Conservation (phyloP, 2,888 invertebrate species). For the Acheta domesticus region DNA sequence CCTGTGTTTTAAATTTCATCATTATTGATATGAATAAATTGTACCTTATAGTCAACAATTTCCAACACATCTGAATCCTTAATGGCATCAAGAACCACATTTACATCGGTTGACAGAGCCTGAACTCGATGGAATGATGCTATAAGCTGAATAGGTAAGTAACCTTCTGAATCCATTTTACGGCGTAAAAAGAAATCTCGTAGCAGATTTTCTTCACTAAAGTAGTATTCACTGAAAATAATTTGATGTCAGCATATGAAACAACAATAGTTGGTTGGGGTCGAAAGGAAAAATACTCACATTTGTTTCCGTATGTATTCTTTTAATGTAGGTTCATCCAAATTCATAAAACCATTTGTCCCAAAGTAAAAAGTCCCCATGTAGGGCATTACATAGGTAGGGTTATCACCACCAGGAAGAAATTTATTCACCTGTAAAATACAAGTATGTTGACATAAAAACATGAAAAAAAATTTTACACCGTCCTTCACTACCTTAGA, state of each 20-base stretch:
- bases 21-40: conserved; percentile 19
- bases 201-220: conserved; percentile 91
- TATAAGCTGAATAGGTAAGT: conserved; percentile 86
- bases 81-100: conserved; percentile 80
- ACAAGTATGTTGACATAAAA: not conserved
- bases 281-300: conserved; percentile 57
- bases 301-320: conserved; percentile 87
- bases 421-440: conserved; percentile 37
- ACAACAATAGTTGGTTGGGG: not conserved
- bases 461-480: no score
- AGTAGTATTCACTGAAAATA: conserved; percentile 91
- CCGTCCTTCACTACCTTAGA: no score
- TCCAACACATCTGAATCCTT: conserved; percentile 82
- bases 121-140: conserved; percentile 94
- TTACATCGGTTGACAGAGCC: conserved; percentile 78
- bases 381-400: conserved; percentile 52
- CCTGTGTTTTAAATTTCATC: not conserved
- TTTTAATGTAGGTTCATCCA: conserved; percentile 66
- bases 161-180: conserved; percentile 94
- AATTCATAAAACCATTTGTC: conserved; percentile 54
- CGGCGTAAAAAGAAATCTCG: conserved; percentile 94
- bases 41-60: conserved; percentile 67
- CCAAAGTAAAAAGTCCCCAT: conserved; percentile 62
- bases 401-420: conserved; percentile 31
- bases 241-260: not conserved